Evolutionary conservation across 2,797 vertebrate genomes (phyloP).

Genomic region (Falco naumanni): DNA sequence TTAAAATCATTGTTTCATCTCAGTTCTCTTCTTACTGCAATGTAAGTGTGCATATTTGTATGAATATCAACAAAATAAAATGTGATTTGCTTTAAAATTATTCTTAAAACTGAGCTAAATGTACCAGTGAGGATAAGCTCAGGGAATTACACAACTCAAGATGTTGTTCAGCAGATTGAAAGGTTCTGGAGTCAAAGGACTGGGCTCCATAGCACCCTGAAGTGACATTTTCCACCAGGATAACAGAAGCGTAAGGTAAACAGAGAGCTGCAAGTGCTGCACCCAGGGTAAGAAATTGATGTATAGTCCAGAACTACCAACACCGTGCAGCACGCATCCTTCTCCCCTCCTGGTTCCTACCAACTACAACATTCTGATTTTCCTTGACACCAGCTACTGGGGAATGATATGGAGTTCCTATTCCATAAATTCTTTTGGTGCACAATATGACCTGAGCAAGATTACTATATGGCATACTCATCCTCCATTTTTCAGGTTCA

Average conservation of each 20-base stretch:
- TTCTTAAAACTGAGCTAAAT: neutral
- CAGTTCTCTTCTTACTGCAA: neutral
- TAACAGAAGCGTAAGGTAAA: neutral
- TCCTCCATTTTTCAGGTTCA: neutral
- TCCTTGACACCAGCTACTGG: neutral
- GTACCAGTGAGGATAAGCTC: neutral
- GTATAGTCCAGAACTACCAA: neutral
- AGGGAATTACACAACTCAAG: neutral
- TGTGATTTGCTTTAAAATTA: neutral
- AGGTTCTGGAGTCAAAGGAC: neutral
- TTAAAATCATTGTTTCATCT: neutral
- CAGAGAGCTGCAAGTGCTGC: neutral
- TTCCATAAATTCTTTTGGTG: neutral
- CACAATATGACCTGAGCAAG: neutral
- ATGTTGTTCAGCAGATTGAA: neutral
- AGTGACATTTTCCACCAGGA: neutral
- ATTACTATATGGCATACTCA: neutral
- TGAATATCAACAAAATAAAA: neutral
- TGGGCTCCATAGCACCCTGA: neutral
- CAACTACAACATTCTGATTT: neutral
- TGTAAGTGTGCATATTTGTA: neutral
- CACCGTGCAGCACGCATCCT: accelerated
- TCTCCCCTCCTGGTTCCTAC: neutral
- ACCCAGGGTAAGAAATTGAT: neutral
- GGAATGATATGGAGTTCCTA: neutral